Conservation (phyloP, 1,140 invertebrate species). For the Drosophila busckii region DNA sequence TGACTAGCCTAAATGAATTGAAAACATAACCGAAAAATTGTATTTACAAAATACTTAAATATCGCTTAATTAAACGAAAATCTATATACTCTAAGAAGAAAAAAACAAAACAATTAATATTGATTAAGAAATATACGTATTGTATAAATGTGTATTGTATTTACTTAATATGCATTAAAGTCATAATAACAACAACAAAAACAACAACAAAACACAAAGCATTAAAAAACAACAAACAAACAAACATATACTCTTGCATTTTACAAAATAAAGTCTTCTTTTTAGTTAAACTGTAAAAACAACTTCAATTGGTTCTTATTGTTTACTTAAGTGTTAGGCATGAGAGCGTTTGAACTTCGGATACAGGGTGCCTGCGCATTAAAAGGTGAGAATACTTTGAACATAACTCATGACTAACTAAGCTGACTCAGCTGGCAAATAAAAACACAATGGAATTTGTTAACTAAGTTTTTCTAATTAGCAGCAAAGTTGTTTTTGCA, state of each 20-base stretch:
- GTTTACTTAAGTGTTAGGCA: constrained; percentile 55
- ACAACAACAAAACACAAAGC: constrained; percentile 18
- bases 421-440: no score
- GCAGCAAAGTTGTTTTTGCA: no score
- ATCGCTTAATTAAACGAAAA: constrained; percentile 54
- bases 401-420: no score
- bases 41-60: constrained; percentile 72
- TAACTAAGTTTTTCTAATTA: no score
- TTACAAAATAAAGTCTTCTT: constrained; percentile 78
- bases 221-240: constrained; percentile 40
- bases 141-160: constrained; percentile 63
- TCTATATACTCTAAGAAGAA: constrained; percentile 55
- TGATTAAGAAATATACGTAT: constrained; percentile 55
- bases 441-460: no score
- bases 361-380: constrained; percentile 55
- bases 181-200: constrained; percentile 41
- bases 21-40: constrained; percentile 62
- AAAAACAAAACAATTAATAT: constrained; percentile 39
- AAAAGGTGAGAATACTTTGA: no score
- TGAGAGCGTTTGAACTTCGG: background rate
- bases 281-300: constrained; percentile 71
- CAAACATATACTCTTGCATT: constrained; percentile 76
- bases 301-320: constrained; percentile 40
- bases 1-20: constrained; percentile 72
- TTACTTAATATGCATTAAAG: constrained; percentile 65